Base-by-base conservation (phyloP, 2,888 invertebrate species). In the Cabera pusaria region DNA sequence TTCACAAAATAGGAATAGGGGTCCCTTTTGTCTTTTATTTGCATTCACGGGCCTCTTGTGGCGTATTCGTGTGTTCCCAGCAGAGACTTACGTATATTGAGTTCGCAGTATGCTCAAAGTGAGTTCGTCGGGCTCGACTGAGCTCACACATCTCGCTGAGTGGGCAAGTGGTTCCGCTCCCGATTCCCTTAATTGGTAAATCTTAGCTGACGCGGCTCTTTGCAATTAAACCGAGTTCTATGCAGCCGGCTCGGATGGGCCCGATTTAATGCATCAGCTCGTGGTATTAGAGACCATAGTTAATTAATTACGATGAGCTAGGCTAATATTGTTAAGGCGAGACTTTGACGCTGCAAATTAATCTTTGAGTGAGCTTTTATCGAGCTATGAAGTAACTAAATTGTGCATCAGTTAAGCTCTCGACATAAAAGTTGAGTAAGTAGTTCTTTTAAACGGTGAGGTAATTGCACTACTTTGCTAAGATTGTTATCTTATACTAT, bases 171-270 rank as follows among this genome's bases (percentile, higher is more conserved):
- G 81, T 82, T 80, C 76, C 81, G 79, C 73, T 71, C 52, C 72
- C 72, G 82, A 78, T 77, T 79, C 74, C 52, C 75, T 75, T 87
- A 87, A 87, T 86, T 86, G 85, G 76, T 77, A 79, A 83, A 77
- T 86, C 85, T 87, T 86, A 82, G 85, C 85, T 83, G 84, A 83
- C 77, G 64, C 57, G 34, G 85, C 86, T 73, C 75, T 82, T 84
- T 78, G 79, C 78, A 84, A 85, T 86, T 82, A 79, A 72, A 64
- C 59, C 65, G 56, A 45, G 56, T 54, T 72, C 64, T 66, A 73
- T 74, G 77, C 76, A 74, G 59, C 56, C 58, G 52, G 62, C 64
- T 66, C 61, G 41, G 64, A 72, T 65, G 65, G 68, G 59, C 60
- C 48, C 61, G 57, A 72, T 70, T 78, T 69, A 72, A 72, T 76